Evolutionary conservation across 2,888 invertebrate genomes (phyloP).

Genomic region (Carcina quercana): DNA sequence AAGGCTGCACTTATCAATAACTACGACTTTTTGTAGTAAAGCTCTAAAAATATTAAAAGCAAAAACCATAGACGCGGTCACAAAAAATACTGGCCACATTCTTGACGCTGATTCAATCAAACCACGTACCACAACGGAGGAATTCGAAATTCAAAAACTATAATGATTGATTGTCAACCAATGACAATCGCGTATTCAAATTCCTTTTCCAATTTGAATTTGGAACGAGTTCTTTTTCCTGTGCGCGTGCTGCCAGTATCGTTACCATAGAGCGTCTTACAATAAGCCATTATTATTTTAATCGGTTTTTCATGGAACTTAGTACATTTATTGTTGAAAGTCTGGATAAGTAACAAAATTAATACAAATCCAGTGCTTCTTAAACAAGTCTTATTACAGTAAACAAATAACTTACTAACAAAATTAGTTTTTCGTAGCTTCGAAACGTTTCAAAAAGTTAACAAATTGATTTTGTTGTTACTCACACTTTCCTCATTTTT

Average conservation of each 20-base stretch:
- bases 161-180: constrained; percentile 72
- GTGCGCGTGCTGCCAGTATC: constrained; percentile 45
- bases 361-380: no score
- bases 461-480: no score
- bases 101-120: constrained; percentile 51
- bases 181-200: constrained; percentile 69
- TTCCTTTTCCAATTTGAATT: constrained; percentile 62
- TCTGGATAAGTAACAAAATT: no score
- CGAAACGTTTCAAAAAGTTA: no score
- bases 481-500: no score
- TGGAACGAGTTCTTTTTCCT: constrained; percentile 65
- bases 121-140: constrained; percentile 51
- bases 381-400: no score
- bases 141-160: constrained; percentile 66
- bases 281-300: constrained; percentile 52
- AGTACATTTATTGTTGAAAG: constrained; percentile 15
- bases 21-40: no score
- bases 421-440: no score
- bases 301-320: constrained; percentile 31
- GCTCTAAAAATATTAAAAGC: no score
- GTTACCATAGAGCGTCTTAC: constrained; percentile 47
- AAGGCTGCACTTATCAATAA: no score
- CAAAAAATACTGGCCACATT: constrained; percentile 41
- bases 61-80: no score
- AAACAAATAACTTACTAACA: no score